Evolutionary conservation across 2,888 invertebrate genomes (phyloP).

Genomic region (Lumbricus terrestris): DNA sequence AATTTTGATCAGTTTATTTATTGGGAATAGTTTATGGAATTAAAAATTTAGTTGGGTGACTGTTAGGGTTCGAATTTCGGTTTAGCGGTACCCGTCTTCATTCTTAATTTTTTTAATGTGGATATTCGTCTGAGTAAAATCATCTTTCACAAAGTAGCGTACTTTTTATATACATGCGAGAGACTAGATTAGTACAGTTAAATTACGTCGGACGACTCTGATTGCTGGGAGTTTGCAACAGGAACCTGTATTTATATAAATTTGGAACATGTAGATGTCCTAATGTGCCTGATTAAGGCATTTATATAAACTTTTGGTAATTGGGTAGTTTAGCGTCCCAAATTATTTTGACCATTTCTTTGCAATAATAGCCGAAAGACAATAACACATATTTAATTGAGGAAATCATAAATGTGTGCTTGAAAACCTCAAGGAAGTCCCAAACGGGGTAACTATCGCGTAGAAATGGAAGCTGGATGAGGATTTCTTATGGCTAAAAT

Average conservation of each 20-base stretch:
- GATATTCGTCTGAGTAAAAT: neutral
- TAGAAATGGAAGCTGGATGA: too few species aligned
- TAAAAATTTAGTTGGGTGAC: neutral
- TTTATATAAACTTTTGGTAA: too few species aligned
- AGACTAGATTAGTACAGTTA: neutral
- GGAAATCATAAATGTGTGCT: too few species aligned
- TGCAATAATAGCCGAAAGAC: too few species aligned
- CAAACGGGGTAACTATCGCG: too few species aligned
- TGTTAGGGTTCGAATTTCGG: neutral
- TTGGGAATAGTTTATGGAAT: neutral
- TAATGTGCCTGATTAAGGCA: neutral
- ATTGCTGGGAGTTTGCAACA: neutral
- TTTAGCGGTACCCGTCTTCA: neutral
- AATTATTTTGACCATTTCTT: too few species aligned
- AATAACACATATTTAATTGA: too few species aligned
- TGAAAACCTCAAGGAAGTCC: too few species aligned
- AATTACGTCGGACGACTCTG: neutral
- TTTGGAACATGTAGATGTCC: neutral
- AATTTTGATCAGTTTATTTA: neutral
- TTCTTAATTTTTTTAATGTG: neutral
- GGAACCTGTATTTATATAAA: neutral
- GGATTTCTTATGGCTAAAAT: too few species aligned
- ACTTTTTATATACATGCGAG: neutral
- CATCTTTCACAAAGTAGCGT: neutral
- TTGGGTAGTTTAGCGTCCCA: too few species aligned